Evolutionary conservation across 2,113 vertebrate genomes (phyloP), one percentile per base, ranked within the genome.

Genomic region (Helogale parvula): DNA sequence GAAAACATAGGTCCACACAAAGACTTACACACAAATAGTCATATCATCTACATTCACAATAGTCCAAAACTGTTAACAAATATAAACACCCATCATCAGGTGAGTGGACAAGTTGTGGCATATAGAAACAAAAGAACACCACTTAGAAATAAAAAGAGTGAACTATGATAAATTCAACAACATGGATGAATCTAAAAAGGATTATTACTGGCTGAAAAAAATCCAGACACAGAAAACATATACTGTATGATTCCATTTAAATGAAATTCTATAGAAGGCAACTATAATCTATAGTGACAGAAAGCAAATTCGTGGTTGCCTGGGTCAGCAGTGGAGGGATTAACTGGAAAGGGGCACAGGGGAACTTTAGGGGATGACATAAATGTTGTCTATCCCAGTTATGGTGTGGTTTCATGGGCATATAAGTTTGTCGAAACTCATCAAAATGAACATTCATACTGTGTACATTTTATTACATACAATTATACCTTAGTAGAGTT

Each of bases 341-440:
- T 93, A 74, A 74, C 69, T 92, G 19, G 54, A 88, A 85, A 85
- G 10, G 6, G 15, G 7, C 31, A 69, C 50, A 66, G 65, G 79
- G 21, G 9, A 74, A 91, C 31, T 86, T 87, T 76, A 3, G 19
- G 33, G 33, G 21, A 52, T 90, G 76, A 90, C 52, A 74, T 85
- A 93, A 92, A 95, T 38, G 38, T 68, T 87, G 21, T 88, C 16
- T 63, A 16, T 94, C 81, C 96, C 50, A 81, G 72, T 81, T 60
- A 88, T 38, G 21, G 76, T 93, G 88, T 96, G 81, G 92, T 93
- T 97, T 97, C 79, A 93, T 0, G 38, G 57, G 12, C 60, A 89
- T 92, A 91, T 66, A 81, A 82, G 96, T 95, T 97, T 97, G 95
- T 95, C 97, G 96, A 94, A 97, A 92, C 27, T 92, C 81, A 97